Evolutionary conservation across 2,797 vertebrate species (phyloP), one percentile per base, ranked within the genome.

Genomic region (Spinus olivaceus): DNA sequence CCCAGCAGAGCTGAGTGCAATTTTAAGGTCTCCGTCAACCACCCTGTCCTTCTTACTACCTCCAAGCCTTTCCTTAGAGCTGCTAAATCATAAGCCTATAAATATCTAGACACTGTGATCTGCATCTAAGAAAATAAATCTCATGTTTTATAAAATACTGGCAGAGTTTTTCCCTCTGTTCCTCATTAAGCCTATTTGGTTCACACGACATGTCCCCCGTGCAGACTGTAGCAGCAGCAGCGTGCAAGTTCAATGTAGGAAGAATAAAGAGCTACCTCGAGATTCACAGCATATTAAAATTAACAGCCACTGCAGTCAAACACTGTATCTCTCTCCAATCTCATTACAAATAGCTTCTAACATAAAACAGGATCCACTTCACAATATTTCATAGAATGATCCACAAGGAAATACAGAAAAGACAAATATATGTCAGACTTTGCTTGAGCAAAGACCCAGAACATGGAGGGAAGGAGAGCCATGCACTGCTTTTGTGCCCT

Each of bases 281-380:
- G 92, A 94, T 94, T 88, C 94, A 93, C 33, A 86, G 88, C 80
- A 74, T 96, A 96, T 96, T 96, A 95, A 95, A 95, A 96, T 92
- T 96, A 96, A 95, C 92, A 95, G 96, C 97, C 95, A 64, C 95
- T 93, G 91, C 94, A 97, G 97, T 94, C 96, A 97, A 97, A 97
- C 14, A 35, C 96, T 97, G 96, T 96, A 94, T 96, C 97, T 96
- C 95, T 97, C 94, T 96, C 94, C 96, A 96, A 94, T 95, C 94
- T 97, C 95, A 97, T 97, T 97, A 96, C 4, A 1, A 95, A 96
- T 53, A 56, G 86, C 94, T 95, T 97, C 95, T 85, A 94, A 95
- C 91, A 96, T 90, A 94, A 97, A 97, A 86, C 94, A 96, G 94
- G 88, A 96, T 96, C 81, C 87, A 91, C 89, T 92, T 88, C 85